These are phyloP conservation scores for Hydropotes inermis DNA, from an alignment of 2,113 vertebrate genomes.

Conservation along the genomic window DNA sequence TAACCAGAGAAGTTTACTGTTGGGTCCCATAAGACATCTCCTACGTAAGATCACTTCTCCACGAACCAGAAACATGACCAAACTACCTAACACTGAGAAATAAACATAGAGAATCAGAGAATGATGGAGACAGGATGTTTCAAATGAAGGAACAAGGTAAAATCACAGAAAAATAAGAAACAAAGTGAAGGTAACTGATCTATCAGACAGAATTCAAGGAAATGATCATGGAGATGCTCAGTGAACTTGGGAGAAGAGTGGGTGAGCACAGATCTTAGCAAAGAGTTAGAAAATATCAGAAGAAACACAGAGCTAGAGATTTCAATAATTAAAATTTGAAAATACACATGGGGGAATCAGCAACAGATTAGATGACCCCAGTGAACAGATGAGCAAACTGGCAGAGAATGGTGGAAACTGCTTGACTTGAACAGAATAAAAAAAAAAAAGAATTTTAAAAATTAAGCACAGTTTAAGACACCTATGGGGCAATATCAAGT, in stretches of 20 bases:
- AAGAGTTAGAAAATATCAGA: not conserved
- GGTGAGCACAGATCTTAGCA: not conserved
- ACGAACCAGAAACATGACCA: not conserved
- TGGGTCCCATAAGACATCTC: not conserved
- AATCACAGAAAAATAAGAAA: not conserved
- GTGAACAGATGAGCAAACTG: not conserved
- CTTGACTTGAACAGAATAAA: not conserved
- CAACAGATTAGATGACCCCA: not conserved
- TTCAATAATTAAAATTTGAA: not conserved
- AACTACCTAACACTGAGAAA: not conserved
- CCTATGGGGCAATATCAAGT: not conserved
- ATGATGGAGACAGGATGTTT: not conserved
- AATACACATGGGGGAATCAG: not conserved
- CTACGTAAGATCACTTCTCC: not conserved
- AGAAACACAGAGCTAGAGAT: not conserved
- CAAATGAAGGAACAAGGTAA: not conserved
- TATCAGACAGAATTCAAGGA: not conserved
- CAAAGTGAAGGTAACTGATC: not conserved
- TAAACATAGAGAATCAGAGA: not conserved
- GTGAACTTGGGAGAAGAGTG: not conserved
- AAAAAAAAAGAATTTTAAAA: not conserved
- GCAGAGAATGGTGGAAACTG: not conserved
- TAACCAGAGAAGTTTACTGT: not conserved
- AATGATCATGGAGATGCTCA: not conserved
- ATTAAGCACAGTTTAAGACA: not conserved